Conservation (phyloP, 2,888 invertebrate genomes). For the Athalia cordata region DNA sequence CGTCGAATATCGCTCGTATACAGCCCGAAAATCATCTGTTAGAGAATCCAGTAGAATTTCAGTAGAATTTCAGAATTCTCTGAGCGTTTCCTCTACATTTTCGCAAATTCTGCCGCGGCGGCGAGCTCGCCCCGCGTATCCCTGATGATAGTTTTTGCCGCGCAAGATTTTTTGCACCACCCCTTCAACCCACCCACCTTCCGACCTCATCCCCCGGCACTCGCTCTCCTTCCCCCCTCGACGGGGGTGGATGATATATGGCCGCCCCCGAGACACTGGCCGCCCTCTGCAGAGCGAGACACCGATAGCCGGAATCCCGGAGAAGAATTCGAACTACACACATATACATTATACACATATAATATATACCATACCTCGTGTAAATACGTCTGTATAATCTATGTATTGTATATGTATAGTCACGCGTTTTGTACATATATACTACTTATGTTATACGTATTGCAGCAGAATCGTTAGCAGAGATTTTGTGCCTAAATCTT, state of each 20-base stretch:
- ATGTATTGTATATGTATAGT: not conserved
- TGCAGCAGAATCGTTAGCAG: not conserved
- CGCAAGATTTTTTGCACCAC: constrained; percentile 68
- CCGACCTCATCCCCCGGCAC: constrained; percentile 54
- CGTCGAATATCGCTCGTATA: too few relatives aligned
- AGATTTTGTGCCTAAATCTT: not conserved
- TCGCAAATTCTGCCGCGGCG: constrained; percentile 44
- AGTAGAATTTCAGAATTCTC: constrained; percentile 38
- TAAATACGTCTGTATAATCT: not conserved
- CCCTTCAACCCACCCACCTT: constrained; percentile 58
- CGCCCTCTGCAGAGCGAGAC: constrained; percentile 63
- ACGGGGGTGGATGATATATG: constrained; percentile 72
- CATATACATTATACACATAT: constrained; percentile 8
- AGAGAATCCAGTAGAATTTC: constrained; percentile 23
- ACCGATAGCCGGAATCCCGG: constrained; percentile 61
- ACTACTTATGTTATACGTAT: constrained; percentile 2
- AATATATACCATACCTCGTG: not conserved
- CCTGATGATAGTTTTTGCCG: constrained; percentile 73
- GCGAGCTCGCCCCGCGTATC: constrained; percentile 68
- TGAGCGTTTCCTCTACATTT: constrained; percentile 1
- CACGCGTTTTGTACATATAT: not conserved
- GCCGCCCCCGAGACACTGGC: constrained; percentile 71
- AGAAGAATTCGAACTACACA: constrained; percentile 64
- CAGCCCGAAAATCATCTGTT: not conserved
- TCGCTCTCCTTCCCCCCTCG: not conserved